Conservation (phyloP, 2,113 vertebrate genomes). For the Lichenostomus cassidix region DNA sequence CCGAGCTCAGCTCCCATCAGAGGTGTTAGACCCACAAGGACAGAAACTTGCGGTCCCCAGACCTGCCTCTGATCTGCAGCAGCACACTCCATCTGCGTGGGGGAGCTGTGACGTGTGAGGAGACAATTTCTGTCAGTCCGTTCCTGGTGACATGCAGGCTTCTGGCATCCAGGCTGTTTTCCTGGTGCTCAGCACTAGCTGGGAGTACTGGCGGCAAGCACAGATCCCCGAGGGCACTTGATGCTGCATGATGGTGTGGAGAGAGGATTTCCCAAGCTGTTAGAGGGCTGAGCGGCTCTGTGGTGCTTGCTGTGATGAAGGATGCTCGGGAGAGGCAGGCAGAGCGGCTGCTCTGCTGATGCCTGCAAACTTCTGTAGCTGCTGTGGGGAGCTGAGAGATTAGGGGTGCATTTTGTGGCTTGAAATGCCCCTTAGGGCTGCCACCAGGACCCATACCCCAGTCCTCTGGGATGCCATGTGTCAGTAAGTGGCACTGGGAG, state of each 20-base stretch:
- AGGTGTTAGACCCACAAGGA: neutral
- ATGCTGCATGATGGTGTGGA: neutral
- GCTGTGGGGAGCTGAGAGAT: neutral
- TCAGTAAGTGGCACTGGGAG: neutral
- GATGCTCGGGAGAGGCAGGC: neutral
- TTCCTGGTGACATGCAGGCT: neutral
- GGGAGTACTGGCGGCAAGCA: neutral
- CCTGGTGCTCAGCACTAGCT: neutral
- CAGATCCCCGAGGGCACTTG: neutral
- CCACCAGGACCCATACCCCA: neutral
- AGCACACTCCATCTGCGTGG: neutral
- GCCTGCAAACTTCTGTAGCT: neutral
- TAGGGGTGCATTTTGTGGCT: neutral
- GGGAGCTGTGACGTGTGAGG: neutral
- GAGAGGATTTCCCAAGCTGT: constrained; percentile 31
- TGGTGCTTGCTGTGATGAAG: neutral
- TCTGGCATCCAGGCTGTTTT: neutral
- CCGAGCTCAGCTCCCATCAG: neutral
- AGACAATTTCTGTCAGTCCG: neutral
- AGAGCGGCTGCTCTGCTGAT: neutral
- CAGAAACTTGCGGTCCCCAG: neutral
- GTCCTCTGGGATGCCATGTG: neutral
- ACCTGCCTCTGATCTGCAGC: neutral
- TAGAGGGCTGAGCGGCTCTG: neutral
- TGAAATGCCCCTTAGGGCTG: neutral